Base-by-base conservation (phyloP, 2,888 invertebrate species). In the Sphinx pinastri region DNA sequence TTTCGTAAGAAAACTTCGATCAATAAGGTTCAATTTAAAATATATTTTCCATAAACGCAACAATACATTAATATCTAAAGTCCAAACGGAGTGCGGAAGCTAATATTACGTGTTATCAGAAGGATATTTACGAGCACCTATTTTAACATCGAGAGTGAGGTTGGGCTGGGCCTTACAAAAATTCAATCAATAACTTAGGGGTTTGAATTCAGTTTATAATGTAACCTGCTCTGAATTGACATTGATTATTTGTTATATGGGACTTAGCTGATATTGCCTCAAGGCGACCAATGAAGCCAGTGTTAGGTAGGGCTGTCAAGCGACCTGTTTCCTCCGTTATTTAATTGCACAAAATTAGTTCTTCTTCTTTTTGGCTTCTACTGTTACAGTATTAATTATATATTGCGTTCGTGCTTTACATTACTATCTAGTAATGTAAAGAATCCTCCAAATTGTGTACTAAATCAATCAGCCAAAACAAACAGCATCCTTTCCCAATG, bases 111-210 rank as follows among this genome's bases (percentile, higher is more conserved):
- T 63, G 16, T 19, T 63, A 63, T 63, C 16, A 47, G 47, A 49
- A 19, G 45, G 47, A 63, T 47, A 47, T 63, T 63, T 63, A 63
- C 63, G 63, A 19, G 12, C 63, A 60, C 59, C 59, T 63, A 31
- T 58, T 31, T 14, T 63, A 63, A 47, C 63, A 16, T 47, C 12
- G 47, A 47, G 63, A 47, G 47, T 12, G 45, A 47, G 45, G 12
- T 63, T 16, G 47, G 63, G 63, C 19, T 49, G 47, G 47, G 47
- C 12, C 47, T 63, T 49, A 63, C 63, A 63, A 47, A 47, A 19
- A 63, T 16, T 45, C 16, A 63, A 63, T 63, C 63, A 47, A 63
- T 63, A 63, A 47, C 58, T 12, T 11, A 58, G 16, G 63, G 47
- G 12, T 16, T 49, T 6, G 16, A 7, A 1, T 60, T 60, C 16